Evolutionary conservation across 2,888 invertebrate species (phyloP), one percentile per base, ranked within the genome.

Genomic region (Lingula anatina): DNA sequence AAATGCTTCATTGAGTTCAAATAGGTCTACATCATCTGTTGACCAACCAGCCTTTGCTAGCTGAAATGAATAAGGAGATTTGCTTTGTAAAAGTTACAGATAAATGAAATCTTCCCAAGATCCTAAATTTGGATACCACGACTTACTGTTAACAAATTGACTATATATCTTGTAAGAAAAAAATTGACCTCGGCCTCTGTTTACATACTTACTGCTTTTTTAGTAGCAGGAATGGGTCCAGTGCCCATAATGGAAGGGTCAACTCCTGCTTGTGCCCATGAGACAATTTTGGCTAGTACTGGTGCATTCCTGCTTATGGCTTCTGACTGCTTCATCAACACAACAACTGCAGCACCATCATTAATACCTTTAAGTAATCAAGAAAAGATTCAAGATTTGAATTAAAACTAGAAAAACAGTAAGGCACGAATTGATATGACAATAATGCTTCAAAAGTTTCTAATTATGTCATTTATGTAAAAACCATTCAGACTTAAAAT

Each of bases 291-390:
- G 1, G 86, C 92, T 49, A 93, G 62, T 0, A 90, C 85, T 25
- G 74, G 78, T 0, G 88, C 58, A 3, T 82, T 80, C 40, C 83
- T 80, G 39, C 77, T 76, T 4, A 65, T 68, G 0, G 86, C 80
- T 56, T 83, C 81, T 31, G 80, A 79, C 51, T 81, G 81, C 21
- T 83, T 84, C 78, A 86, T 85, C 31, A 95, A 66, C 20, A 94
- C 77, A 1, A 94, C 78, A 1, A 87, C 90, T 3, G 92, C 90
- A 2, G 94, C 93, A 1, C 94, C 93, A 75, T 95, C 95, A 72
- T 89, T 89, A 31, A 89, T 80, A 26, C 76, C 75, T 72, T 49
- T 15, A 57, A 40, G 26, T 21, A 36, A 28, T 26, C 20, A 7
- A 49, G 20, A 31, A 9, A 52, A 9, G 21, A 21, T 7, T 4